Evolutionary conservation across 2,797 vertebrate species (phyloP).

Genomic region (Erethizon dorsatum): DNA sequence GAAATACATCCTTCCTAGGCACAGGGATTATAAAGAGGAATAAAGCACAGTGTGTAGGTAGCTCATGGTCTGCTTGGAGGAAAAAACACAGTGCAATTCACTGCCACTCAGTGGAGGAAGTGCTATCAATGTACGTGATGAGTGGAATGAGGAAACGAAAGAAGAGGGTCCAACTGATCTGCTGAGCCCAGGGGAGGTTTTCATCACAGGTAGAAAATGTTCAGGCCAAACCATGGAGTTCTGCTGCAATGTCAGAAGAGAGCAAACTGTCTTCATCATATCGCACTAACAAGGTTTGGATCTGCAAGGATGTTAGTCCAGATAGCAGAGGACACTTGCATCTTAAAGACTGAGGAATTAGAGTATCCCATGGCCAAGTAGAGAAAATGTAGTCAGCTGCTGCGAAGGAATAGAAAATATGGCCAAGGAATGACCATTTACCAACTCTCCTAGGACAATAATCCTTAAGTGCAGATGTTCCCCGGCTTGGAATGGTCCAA

Average conservation of each 20-base stretch:
- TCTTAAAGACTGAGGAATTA: background rate
- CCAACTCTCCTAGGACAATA: background rate
- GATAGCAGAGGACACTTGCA: background rate
- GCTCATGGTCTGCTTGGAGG: background rate
- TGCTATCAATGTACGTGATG: background rate
- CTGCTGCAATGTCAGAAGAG: background rate
- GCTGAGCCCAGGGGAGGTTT: background rate
- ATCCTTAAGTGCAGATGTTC: background rate
- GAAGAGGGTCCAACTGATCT: background rate
- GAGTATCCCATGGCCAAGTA: background rate
- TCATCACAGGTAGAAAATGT: background rate
- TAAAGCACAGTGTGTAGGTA: background rate
- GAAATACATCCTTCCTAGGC: background rate
- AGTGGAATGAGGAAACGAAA: background rate
- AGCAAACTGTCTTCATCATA: background rate
- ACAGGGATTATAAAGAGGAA: background rate
- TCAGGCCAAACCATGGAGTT: background rate
- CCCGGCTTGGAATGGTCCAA: background rate
- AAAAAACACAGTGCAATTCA: background rate
- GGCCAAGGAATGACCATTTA: background rate
- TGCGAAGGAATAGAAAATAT: background rate
- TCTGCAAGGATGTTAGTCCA: background rate
- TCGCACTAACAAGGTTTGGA: background rate
- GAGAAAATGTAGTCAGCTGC: background rate
- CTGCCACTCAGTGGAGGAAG: background rate